phyloP scores from a whole-genome alignment of 2,113 vertebrate species.

The Elephantulus edwardii region DNA sequence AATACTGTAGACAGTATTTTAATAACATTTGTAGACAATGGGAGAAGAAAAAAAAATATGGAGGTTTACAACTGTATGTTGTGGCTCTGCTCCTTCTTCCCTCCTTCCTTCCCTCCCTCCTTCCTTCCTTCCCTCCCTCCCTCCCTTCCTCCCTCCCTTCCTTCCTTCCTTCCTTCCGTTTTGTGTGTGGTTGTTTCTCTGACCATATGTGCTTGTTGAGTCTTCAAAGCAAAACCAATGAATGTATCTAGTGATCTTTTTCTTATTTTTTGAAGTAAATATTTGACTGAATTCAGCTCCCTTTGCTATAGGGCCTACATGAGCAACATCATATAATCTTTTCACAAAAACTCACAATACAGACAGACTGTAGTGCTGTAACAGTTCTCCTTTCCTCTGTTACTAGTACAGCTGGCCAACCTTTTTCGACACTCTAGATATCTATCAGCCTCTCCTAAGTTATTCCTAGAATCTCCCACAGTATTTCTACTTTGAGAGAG shows the following conservation, averaged over 20 bases:
- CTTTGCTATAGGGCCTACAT: neutral
- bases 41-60: rapidly evolving
- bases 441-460: no score
- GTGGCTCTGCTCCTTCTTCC: neutral
- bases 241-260: neutral
- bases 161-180: no score
- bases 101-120: no score
- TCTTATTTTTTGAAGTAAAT: no score
- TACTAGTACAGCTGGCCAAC: no score
- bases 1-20: neutral
- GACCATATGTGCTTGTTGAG: neutral
- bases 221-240: neutral
- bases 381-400: no score
- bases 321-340: no score
- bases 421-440: neutral
- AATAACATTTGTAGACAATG: no score
- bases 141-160: no score
- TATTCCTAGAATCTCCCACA: neutral
- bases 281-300: no score
- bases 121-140: no score
- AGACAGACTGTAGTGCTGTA: neutral
- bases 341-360: neutral
- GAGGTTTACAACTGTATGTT: rapidly evolving
- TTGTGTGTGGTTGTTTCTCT: rapidly evolving
- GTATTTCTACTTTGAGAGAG: neutral